Percentiles rank a stretch among this genome's conserved stretches.
Evolutionary conservation across 2,888 invertebrate species (phyloP).

Genomic region (Orthosia gothica): DNA sequence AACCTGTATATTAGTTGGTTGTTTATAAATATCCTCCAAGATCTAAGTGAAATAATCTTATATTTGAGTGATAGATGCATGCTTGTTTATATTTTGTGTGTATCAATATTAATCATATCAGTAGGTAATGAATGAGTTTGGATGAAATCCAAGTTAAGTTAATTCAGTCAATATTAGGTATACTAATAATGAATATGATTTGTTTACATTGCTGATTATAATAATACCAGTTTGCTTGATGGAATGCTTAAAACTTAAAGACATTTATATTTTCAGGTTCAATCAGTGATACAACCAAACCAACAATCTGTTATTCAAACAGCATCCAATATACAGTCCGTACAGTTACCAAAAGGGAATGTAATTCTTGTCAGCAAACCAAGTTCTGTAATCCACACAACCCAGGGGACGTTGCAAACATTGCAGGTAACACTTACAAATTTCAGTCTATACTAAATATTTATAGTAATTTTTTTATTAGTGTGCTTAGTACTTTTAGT

Average conservation of each 20-base stretch:
- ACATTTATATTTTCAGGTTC: slow-evolving; percentile 93
- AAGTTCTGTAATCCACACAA: slow-evolving; percentile 98
- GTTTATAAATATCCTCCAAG: slow-evolving; percentile 29
- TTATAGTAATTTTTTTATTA: background rate
- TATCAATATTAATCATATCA: slow-evolving; percentile 14
- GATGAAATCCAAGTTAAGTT: slow-evolving; percentile 8
- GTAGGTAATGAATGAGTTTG: slow-evolving; percentile 29
- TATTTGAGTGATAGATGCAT: slow-evolving; percentile 14
- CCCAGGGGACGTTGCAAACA: slow-evolving; percentile 96
- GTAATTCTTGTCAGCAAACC: slow-evolving; percentile 97
- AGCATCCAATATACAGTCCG: slow-evolving; percentile 96
- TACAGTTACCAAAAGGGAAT: slow-evolving; percentile 96
- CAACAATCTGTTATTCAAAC: slow-evolving; percentile 99
- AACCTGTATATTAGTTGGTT: slow-evolving; percentile 37
- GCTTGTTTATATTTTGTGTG: slow-evolving; percentile 36
- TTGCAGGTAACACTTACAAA: slow-evolving; percentile 93
- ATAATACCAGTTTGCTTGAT: slow-evolving; percentile 4
- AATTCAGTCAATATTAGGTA: slow-evolving; percentile 14
- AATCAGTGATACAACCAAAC: slow-evolving; percentile 98
- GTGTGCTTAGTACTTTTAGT: background rate
- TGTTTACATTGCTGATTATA: slow-evolving; percentile 26
- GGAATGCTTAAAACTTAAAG: slow-evolving; percentile 25
- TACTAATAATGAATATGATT: slow-evolving; percentile 2
- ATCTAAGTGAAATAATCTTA: slow-evolving; percentile 5
- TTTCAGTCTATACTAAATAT: background rate